These are phyloP conservation scores for Liopterus haemorrhoidalis DNA, from an alignment of 2,888 invertebrate genomes.

Conservation along the genomic window DNA sequence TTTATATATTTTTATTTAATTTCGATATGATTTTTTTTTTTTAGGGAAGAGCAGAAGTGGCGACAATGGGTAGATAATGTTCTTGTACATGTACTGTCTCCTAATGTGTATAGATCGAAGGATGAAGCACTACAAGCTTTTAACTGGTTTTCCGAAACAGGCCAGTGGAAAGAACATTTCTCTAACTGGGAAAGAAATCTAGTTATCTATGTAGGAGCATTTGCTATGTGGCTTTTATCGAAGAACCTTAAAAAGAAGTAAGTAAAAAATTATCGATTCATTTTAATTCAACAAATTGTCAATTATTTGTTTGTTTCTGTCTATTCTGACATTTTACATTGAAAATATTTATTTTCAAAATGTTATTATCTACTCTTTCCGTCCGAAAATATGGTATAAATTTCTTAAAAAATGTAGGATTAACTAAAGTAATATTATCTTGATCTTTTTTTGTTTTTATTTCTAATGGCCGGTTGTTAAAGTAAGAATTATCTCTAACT, in stretches of 20 bases:
- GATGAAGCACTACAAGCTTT: constrained; percentile 86
- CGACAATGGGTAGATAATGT: constrained; percentile 89
- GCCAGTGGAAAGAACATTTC: constrained; percentile 88
- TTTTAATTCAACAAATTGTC: neutral
- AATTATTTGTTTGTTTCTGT: too few relatives aligned
- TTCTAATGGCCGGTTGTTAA: too few relatives aligned
- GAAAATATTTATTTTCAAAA: too few relatives aligned
- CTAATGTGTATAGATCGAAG: constrained; percentile 88
- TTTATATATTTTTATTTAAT: too few relatives aligned
- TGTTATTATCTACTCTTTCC: too few relatives aligned
- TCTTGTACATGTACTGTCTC: constrained; percentile 88
- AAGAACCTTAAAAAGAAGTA: constrained; percentile 80
- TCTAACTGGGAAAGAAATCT: constrained; percentile 76
- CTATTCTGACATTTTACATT: too few relatives aligned
- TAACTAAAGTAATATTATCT: too few relatives aligned
- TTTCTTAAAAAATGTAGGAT: too few relatives aligned
- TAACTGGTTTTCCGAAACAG: constrained; percentile 87
- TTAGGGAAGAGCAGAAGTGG: constrained; percentile 90
- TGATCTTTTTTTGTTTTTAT: too few relatives aligned
- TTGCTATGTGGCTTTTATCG: constrained; percentile 89
- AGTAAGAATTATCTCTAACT: too few relatives aligned
- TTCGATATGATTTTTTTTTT: constrained; percentile 39
- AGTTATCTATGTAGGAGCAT: constrained; percentile 88
- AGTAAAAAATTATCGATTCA: constrained; percentile 8
- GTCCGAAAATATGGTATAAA: too few relatives aligned